phyloP scores from a whole-genome alignment of 2,797 vertebrate species.

The Myotis findleyi region DNA sequence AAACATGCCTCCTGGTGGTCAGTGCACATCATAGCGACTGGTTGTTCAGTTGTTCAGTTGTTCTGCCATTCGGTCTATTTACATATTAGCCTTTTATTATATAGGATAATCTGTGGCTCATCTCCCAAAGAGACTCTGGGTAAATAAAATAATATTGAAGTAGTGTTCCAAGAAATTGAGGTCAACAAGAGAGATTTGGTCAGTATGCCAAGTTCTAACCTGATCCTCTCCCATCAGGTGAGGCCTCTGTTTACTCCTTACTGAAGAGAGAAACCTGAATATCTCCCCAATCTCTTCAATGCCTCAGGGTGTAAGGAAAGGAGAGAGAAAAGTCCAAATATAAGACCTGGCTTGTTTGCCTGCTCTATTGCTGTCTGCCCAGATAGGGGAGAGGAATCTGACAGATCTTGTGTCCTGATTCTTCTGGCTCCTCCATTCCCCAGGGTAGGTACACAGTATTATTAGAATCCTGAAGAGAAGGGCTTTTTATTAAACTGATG shows the following conservation, averaged over 20 bases:
- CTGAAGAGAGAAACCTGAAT: slow-evolving; percentile 49
- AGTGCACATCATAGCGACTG: too few species aligned
- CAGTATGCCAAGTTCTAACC: slow-evolving; percentile 57
- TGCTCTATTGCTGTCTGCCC: background rate
- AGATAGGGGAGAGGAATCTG: slow-evolving; percentile 22
- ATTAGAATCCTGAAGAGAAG: background rate
- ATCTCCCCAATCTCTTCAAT: slow-evolving; percentile 49
- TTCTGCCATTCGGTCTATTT: too few species aligned
- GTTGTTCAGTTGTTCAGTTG: too few species aligned
- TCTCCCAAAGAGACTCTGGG: slow-evolving; percentile 23
- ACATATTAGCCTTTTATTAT: background rate
- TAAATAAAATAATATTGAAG: slow-evolving; percentile 66
- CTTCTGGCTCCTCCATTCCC: background rate
- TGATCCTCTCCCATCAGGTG: background rate
- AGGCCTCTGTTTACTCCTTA: slow-evolving; percentile 56
- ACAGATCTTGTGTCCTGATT: slow-evolving; percentile 8
- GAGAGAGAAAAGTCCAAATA: slow-evolving; percentile 58
- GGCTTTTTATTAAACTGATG: slow-evolving; percentile 26
- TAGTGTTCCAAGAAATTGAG: slow-evolving; percentile 62
- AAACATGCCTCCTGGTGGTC: too few species aligned
- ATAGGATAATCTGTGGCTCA: slow-evolving; percentile 34
- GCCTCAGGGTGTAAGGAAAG: slow-evolving; percentile 37
- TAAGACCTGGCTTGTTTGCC: slow-evolving; percentile 34
- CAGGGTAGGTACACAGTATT: background rate
- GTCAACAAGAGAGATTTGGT: slow-evolving; percentile 61